phyloP scores from a whole-genome alignment of 1,140 invertebrate genomes.

The Lordiphosa stackelbergi region DNA sequence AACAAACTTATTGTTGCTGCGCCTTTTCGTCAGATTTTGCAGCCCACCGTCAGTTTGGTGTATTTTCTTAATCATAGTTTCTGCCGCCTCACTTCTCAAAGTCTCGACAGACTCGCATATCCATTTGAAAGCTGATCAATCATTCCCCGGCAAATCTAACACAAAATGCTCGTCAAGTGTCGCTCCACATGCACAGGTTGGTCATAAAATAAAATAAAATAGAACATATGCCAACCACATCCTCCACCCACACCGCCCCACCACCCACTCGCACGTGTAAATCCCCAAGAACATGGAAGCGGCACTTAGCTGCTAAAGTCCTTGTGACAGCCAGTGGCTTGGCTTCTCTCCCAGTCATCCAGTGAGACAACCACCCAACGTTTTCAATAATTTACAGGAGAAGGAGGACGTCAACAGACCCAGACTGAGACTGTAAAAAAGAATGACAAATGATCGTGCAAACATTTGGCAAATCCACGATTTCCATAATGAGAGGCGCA shows the following conservation, averaged over 20 bases:
- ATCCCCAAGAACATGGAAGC: conserved; percentile 36
- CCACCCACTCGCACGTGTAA: conserved; percentile 3
- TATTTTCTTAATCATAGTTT: no score
- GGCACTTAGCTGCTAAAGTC: conserved; percentile 53
- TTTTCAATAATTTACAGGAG: conserved; percentile 64
- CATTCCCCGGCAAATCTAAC: conserved; percentile 7
- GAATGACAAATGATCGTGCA: conserved; percentile 74
- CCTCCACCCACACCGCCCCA: neutral
- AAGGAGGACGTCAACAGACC: conserved; percentile 15
- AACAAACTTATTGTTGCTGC: no score
- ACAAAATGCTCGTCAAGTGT: neutral
- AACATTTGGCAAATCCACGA: conserved; percentile 74
- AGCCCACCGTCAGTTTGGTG: no score
- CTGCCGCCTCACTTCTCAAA: neutral
- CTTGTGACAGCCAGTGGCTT: conserved; percentile 55
- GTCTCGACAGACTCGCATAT: neutral
- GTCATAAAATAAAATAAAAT: conserved; percentile 13
- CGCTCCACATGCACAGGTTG: neutral
- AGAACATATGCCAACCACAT: neutral
- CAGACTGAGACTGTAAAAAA: conserved; percentile 62
- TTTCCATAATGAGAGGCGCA: conserved; percentile 67
- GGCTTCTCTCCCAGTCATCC: conserved; percentile 65
- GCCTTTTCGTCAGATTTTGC: no score
- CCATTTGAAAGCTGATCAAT: conserved; percentile 10
- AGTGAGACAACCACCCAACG: conserved; percentile 22